Base-by-base conservation (phyloP, 2,797 vertebrate genomes). In the Xerus rutilus region DNA sequence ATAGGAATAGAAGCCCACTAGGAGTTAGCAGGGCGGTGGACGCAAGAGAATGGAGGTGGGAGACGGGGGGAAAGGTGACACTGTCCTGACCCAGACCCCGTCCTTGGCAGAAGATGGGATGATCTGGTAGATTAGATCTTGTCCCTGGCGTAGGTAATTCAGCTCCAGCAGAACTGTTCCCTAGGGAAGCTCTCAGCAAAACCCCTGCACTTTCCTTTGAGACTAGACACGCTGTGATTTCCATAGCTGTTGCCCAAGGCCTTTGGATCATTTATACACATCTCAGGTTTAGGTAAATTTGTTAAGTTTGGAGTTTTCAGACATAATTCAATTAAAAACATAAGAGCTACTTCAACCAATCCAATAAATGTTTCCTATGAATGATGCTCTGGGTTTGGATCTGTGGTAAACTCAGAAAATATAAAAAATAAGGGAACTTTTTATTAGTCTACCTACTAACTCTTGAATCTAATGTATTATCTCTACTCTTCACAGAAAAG, bases 1-100 rank as follows among this genome's bases (percentile, higher is more conserved):
- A 15, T n/a, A 43, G 17, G 17, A 28, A 14, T 10, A 3, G 4
- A 4, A 0, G 1, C 47, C 5, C 4, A 35, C 47, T 39, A 18
- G 23, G 20, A 14, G 17, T 28, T 7, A 39, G 32, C 45, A n/a
- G 25, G 49, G 4, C 35, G 45, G 43, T 39, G 47, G 43, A 54
- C 18, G 9, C 30, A 45, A 54, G 39, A 4, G 10, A 20, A 43
- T 7, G 4, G 30, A 3, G 23, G 15, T n/a, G 3, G 7, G 18
- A 45, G 54, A 54, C 1, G 0, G 4, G 35, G 21, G 7, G 62
- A 45, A 69, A 14, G n/a, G 45, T 32, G 4, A 70, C 25, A 32
- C 20, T 45, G 54, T 52, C 39, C 25, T 32, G 25, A 30, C 1
- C 11, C 49, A 49, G 49, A 49, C 49, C 49, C 49, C 49, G 49